Base-by-base conservation (phyloP, 2,797 vertebrate genomes). In the Platalea minor region DNA sequence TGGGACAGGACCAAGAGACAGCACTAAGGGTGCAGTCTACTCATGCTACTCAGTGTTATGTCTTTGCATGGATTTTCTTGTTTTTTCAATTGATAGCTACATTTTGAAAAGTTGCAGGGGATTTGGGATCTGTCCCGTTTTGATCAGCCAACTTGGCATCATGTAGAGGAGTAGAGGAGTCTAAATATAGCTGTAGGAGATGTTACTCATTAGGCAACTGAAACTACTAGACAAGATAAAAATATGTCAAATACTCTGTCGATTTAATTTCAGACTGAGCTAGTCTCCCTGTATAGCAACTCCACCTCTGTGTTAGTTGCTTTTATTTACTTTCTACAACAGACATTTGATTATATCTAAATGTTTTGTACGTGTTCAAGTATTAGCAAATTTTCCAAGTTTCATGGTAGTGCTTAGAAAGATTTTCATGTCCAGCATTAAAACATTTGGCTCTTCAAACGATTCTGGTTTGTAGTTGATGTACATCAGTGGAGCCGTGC, bases 401-500 rank as follows among this genome's bases (percentile, higher is more conserved):
- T 80, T 70, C 21, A 5, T 14, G 15, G 57, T 33, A 69, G n/a
- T 10, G 17, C 54, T 77, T 83, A 41, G 51, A 65, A 84, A 80
- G 17, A 26, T 94, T 85, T 90, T 89, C 15, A 56, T 37, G 76
- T 51, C 43, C 69, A 91, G 28, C 68, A 78, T 86, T 92, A 57
- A 92, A 95, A 75, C 25, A 23, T 82, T 96, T 86, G 79, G 35
- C 61, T 86, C 82, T 85, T 88, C 79, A 88, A 79, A 84, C 1
- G 17, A n/a, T 88, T 91, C 37, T 92, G 57, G 26, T 92, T 79
- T 83, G 78, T 88, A 84, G 74, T 85, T 96, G 95, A 81, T 88
- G 95, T 74, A 51, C 73, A 84, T 78, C 61, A 56, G 18, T 93
- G 93, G 85, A 96, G 39, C 59, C 93, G 59, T 96, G 92, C 95